These are phyloP conservation scores for Poecilia velifera DNA, from an alignment of 2,797 vertebrate genomes.

Conservation along the genomic window DNA sequence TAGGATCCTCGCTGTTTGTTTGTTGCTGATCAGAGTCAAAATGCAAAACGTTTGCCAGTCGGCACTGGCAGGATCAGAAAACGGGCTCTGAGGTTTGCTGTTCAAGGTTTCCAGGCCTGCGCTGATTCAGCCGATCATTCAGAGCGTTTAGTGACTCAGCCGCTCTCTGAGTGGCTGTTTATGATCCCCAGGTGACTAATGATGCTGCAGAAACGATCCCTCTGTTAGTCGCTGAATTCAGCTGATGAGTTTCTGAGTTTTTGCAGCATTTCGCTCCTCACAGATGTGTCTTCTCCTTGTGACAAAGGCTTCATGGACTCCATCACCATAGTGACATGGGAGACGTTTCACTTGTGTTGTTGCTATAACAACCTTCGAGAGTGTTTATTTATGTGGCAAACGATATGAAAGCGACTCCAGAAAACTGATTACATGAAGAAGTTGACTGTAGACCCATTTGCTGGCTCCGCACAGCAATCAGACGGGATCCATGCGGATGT, in stretches of 20 bases:
- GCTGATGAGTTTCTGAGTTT: neutral
- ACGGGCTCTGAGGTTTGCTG: neutral
- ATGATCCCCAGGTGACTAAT: slow-evolving; percentile 6
- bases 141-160: slow-evolving; percentile 6
- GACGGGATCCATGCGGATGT: neutral
- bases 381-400: slow-evolving; percentile 51
- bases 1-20: slow-evolving; percentile 13
- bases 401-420: slow-evolving; percentile 22
- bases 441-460: slow-evolving; percentile 9
- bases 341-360: slow-evolving; percentile 49
- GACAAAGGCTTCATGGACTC: slow-evolving; percentile 48
- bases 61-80: slow-evolving; percentile 6
- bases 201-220: neutral
- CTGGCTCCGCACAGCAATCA: neutral
- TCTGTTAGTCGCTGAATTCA: neutral
- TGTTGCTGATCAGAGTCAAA: slow-evolving; percentile 34
- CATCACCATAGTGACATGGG: slow-evolving; percentile 72
- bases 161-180: neutral
- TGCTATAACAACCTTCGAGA: slow-evolving; percentile 68
- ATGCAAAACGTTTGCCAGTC: slow-evolving; percentile 34
- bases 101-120: slow-evolving; percentile 8
- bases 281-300: slow-evolving; percentile 39
- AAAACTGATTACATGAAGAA: neutral
- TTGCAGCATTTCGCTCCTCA: slow-evolving; percentile 5
- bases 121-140: slow-evolving; percentile 5